Base-by-base conservation (phyloP, 2,113 vertebrate species). In the Ellobius talpinus region DNA sequence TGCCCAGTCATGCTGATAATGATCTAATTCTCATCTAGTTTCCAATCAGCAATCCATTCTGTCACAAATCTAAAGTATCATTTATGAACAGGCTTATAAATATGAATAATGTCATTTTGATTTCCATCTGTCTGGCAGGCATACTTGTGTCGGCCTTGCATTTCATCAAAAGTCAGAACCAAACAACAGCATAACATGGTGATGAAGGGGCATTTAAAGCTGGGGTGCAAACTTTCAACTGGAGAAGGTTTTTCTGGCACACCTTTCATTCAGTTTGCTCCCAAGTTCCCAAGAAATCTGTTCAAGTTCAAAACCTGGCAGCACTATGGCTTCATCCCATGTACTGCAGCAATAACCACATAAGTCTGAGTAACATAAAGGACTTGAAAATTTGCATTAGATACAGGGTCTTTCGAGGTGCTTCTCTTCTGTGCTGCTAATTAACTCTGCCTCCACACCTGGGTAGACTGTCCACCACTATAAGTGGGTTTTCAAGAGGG, bases 361-460 rank as follows among this genome's bases (percentile, higher is more conserved):
- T n/a, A 84, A 29, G 5, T 96, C 68, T 52, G n/a, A 96, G 68
- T 91, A 92, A 85, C 84, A 90, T 92, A 95, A 96, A 95, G 47
- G 52, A 77, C 66, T 85, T 9, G 8, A 89, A 96, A 92, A 96
- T 97, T 91, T 96, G 90, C 94, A 95, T 42, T 95, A 72, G 72
- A 77, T 81, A 68, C 65, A 72, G 63, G 94, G 61, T 26, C 78
- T 88, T 93, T 85, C 89, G 90, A 97, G 81, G 91, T 86, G 0
- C 61, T 81, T 95, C 61, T 92, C 90, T 65, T 95, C 81, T 74
- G 68, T 45, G 68, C 77, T 89, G 55, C 92, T 97, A 95, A 97
- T 96, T 97, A 95, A 84, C 55, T 97, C 76, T 92, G 93, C 77
- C 81, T 84, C 61, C 66, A 91, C 95, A 97, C 98, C 97, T 97